Evolutionary conservation across 2,113 vertebrate species (phyloP), one percentile per base, ranked within the genome.

Genomic region (Eulemur macaco): DNA sequence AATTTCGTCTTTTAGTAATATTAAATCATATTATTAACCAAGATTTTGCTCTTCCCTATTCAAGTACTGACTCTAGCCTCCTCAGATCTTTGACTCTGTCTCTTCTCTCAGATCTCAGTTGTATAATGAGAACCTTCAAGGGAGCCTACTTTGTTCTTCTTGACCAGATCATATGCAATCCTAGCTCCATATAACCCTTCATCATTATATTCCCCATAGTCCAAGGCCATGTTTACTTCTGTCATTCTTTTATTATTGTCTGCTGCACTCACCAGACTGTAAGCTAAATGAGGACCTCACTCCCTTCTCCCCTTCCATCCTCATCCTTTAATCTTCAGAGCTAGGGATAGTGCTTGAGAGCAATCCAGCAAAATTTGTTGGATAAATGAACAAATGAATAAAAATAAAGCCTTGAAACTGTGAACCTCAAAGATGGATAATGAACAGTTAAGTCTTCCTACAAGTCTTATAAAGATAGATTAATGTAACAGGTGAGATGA

Each of bases 271-370:
- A 52, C 8, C 29, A 74, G 45, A 71, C 9, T 13, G 0, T 68
- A 42, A 94, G 20, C 29, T 54, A 77, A 76, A 34, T 47, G 11
- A 85, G 27, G 42, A 12, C 15, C 15, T 27, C 15, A 1, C 5
- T 1, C 10, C 18, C 4, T 47, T 11, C 10, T 73, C 1, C 25
- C 1, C 8, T 8, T 13, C 7, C 4, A 50, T 10, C 2, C 18
- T 64, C 47, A 0, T 42, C 25, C 52, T 1, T n/a, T 25, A 69
- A 23, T 71, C n/a, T 82, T 21, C 11, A 87, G 20, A 71, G 27
- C 34, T 77, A 56, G 89, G 21, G 20, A 71, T 31, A 54, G 8
- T 58, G 9, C 20, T 94, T 56, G 60, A 74, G 12, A 42, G 13
- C 9, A 42, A 20, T 85, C 8, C 45, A 39, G 29, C 6, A 21